Conservation (phyloP, 2,888 invertebrate species). For the Ellobium chinense region DNA sequence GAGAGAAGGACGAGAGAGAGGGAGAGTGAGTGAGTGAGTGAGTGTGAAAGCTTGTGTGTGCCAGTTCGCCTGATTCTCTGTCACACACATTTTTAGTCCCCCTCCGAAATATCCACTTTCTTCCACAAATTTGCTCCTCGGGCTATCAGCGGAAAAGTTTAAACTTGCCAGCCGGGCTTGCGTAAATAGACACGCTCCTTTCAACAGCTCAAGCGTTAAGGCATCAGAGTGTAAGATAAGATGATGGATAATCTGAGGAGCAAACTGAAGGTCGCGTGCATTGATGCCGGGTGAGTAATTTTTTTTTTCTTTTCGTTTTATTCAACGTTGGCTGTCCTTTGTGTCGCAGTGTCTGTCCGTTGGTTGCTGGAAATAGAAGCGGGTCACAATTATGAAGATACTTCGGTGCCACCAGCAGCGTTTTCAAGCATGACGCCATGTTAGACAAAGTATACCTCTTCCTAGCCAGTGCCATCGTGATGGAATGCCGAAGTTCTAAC, state of each 20-base stretch:
- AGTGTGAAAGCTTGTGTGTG: not conserved
- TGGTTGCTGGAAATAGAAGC: not conserved
- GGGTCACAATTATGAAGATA: too few species aligned
- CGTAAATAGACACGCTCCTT: not conserved
- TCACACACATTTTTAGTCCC: not conserved
- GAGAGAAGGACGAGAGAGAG: not conserved
- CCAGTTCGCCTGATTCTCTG: not conserved
- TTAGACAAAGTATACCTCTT: too few species aligned
- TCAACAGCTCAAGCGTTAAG: not conserved
- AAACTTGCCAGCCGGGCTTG: not conserved
- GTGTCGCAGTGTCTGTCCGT: not conserved
- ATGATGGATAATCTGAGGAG: not conserved
- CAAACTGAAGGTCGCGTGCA: not conserved
- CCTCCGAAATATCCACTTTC: not conserved
- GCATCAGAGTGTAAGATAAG: not conserved
- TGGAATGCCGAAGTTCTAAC: too few species aligned
- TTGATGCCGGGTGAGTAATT: not conserved
- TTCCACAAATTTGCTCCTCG: not conserved
- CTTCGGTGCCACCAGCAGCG: too few species aligned
- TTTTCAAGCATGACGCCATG: too few species aligned
- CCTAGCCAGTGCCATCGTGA: too few species aligned
- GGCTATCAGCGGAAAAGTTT: not conserved
- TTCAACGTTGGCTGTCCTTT: not conserved
- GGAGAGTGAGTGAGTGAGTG: not conserved
- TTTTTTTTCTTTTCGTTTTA: too few species aligned